A percentile compares a stretch with the other conserved stretches of the same genome.
These are phyloP conservation scores for Mesoligia furuncula DNA, from an alignment of 2,888 invertebrate species.

Conservation along the genomic window DNA sequence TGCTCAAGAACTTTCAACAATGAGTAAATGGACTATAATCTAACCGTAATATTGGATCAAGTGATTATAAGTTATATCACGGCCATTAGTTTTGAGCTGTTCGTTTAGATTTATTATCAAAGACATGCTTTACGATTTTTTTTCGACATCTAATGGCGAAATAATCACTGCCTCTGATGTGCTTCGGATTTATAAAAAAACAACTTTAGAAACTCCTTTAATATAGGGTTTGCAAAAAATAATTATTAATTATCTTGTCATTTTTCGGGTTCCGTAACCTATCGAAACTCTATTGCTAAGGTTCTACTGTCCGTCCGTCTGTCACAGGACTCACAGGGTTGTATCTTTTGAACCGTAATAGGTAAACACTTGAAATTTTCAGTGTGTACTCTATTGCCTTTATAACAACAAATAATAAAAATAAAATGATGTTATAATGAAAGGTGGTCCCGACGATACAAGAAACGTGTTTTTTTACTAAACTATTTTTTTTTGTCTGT, in stretches of 20 bases:
- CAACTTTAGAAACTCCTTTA: conserved; percentile 7
- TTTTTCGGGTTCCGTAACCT: background rate
- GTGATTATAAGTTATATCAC: conserved; percentile 21
- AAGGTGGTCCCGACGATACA: too few species aligned
- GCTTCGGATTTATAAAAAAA: background rate
- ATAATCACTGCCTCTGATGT: conserved; percentile 31
- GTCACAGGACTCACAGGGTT: too few species aligned
- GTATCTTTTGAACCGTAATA: background rate
- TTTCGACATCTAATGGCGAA: conserved; percentile 29
- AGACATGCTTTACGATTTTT: background rate
- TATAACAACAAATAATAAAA: too few species aligned
- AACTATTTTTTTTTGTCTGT: too few species aligned
- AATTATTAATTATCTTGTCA: background rate
- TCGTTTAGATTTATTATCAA: conserved; percentile 12
- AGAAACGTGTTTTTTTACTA: too few species aligned
- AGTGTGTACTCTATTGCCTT: too few species aligned
- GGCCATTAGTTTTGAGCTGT: conserved; percentile 8
- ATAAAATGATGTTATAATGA: too few species aligned
- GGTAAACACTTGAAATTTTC: background rate
- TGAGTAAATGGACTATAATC: conserved; percentile 11
- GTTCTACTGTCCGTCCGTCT: background rate
- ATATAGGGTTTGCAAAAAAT: conserved; percentile 22
- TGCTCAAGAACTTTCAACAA: conserved; percentile 45
- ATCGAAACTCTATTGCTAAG: too few species aligned
- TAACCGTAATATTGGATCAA: conserved; percentile 8